Evolutionary conservation across 2,888 invertebrate species (phyloP), one percentile per base, ranked within the genome.

Genomic region (Cyclophora albipunctata): DNA sequence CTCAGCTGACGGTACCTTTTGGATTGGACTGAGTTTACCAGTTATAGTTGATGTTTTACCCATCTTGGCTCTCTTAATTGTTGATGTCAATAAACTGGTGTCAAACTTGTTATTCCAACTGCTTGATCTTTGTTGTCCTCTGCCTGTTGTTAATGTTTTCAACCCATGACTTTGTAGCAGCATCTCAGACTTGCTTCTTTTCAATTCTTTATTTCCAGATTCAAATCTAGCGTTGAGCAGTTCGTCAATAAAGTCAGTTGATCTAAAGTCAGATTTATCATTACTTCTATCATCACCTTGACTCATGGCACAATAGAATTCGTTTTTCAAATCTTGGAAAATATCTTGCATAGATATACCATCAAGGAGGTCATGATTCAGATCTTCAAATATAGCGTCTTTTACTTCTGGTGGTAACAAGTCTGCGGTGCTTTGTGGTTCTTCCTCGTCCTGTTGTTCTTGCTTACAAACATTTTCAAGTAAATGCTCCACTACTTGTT

Each of bases 261-360:
- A 84, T 45, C 88, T 84, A 1, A 88, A 74, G 65, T 91, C 91
- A 5, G 89, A 75, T 57, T 81, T 87, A 52, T 84, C 83, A 58
- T 76, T 79, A 58, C 78, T 81, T 56, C 80, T 84, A 35, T 84
- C 89, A 57, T 84, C 84, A 42, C 84, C 75, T 59, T 89, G 88
- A 50, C 74, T 73, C 63, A 86, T 81, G 43, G 76, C 79, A 48
- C 84, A 88, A 58, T 91, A 91, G 49, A 84, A 84, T 62, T 92
- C 93, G 54, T 88, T 90, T 67, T 91, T 92, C 50, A 92, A 84
- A 68, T 94, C 93, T 7, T 93, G 93, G 64, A 95, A 94, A 63
- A 95, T 95, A 69, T 96, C 95, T 79, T 95, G 93, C 92, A 95
- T 94, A 2, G 95, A 95, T 68, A 95, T 95, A 5, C 95, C 95